A percentile compares a stretch with the other conserved stretches of the same genome.
phyloP scores from a whole-genome alignment of 2,113 vertebrate species.

The Malurus elegans region DNA sequence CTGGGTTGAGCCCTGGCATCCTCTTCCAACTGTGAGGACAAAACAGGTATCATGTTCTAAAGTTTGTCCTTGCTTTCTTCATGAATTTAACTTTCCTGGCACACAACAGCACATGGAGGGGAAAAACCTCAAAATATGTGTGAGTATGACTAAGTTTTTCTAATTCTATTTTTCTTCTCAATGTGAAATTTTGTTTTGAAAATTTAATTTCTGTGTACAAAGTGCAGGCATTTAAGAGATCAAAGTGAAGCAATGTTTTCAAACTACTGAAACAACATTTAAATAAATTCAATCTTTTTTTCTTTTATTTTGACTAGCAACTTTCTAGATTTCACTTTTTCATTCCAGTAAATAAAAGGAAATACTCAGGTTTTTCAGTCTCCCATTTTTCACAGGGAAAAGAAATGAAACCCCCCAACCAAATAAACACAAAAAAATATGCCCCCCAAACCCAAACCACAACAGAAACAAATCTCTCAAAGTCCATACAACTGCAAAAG shows the following conservation, averaged over 20 bases:
- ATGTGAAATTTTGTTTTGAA: background rate
- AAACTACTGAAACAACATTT: background rate
- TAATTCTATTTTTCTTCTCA: background rate
- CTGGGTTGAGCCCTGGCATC: background rate
- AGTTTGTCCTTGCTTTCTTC: background rate
- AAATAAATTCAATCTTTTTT: background rate
- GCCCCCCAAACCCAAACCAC: background rate
- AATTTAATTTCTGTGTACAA: background rate
- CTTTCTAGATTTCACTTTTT: background rate
- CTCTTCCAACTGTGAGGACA: background rate
- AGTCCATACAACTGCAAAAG: background rate
- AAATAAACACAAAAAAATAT: background rate
- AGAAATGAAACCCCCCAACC: background rate
- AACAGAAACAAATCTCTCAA: background rate
- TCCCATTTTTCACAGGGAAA: background rate
- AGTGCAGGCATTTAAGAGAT: background rate
- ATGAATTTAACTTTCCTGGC: background rate
- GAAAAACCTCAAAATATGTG: background rate
- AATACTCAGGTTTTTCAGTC: background rate
- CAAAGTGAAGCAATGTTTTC: background rate
- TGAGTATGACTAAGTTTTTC: background rate
- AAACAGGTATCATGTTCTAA: background rate
- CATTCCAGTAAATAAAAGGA: background rate
- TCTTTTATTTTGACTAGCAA: background rate
- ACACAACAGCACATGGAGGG: background rate